These are phyloP conservation scores for Pantherophis vulpinus DNA, from an alignment of 2,797 vertebrate species.

Conservation along the genomic window DNA sequence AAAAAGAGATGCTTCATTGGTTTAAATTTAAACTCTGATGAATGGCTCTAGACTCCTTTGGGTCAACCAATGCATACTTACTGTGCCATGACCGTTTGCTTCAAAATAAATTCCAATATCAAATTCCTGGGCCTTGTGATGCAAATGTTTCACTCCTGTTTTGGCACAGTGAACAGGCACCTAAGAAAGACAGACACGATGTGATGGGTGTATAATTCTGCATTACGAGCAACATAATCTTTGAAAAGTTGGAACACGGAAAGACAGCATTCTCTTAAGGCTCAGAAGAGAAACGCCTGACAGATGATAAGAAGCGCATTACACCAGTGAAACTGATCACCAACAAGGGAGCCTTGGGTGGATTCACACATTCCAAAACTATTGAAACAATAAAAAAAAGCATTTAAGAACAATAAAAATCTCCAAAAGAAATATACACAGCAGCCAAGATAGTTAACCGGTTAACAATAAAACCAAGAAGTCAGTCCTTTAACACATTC, in stretches of 20 bases:
- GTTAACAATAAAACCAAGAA: neutral
- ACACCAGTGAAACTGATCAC: neutral
- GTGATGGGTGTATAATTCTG: too few species aligned
- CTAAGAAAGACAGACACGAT: slow-evolving; percentile 60
- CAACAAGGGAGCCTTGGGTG: neutral
- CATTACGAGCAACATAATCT: neutral
- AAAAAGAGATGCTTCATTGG: neutral
- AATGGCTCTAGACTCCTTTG: neutral
- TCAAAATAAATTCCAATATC: slow-evolving; percentile 95
- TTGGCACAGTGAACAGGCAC: slow-evolving; percentile 88
- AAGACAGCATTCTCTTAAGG: neutral
- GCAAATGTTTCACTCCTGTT: slow-evolving; percentile 95
- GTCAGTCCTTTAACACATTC: neutral
- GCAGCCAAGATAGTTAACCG: neutral
- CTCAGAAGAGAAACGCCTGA: neutral
- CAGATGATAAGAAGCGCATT: neutral
- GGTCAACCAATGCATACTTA: slow-evolving; percentile 69
- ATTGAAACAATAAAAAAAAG: neutral
- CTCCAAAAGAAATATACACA: neutral
- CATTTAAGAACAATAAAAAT: neutral
- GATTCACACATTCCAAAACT: neutral
- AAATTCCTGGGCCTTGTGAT: slow-evolving; percentile 90
- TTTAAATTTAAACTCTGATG: neutral
- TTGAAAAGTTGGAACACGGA: fast-evolving
- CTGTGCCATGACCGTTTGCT: slow-evolving; percentile 95